A percentile compares a stretch with the other conserved stretches of the same genome.
Evolutionary conservation across 2,888 invertebrate genomes (phyloP).

Genomic region (Stenoptilia bipunctidactyla): DNA sequence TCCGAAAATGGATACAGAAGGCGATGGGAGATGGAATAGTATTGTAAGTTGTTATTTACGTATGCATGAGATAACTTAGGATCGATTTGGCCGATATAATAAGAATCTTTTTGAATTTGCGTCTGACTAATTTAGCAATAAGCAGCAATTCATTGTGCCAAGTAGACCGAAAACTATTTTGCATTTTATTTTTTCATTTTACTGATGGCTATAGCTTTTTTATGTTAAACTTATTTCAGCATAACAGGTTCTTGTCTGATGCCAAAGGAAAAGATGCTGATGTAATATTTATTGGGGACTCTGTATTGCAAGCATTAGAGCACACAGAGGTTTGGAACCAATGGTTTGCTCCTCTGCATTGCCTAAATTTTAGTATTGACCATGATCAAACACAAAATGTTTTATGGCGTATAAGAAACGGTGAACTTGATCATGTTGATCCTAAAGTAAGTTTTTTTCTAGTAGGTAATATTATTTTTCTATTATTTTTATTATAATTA

Average conservation of each 20-base stretch:
- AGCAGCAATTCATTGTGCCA: conserved; percentile 6
- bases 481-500: not conserved
- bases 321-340: conserved; percentile 91
- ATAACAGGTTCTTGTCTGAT: conserved; percentile 86
- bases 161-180: too few species aligned
- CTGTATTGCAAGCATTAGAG: conserved; percentile 84
- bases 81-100: conserved; percentile 1
- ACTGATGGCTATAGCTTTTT: conserved; percentile 7
- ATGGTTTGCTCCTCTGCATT: conserved; percentile 91
- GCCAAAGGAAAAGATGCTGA: conserved; percentile 93
- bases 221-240: conserved; percentile 73
- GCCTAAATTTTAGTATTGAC: conserved; percentile 91
- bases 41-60: conserved; percentile 51
- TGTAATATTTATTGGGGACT: conserved; percentile 92
- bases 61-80: conserved; percentile 4
- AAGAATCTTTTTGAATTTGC: too few species aligned
- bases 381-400: conserved; percentile 91
- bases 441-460: conserved; percentile 76
- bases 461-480: not conserved
- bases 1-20: conserved; percentile 81
- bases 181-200: conserved; percentile 3
- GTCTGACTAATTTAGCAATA: conserved; percentile 4
- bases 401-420: conserved; percentile 90
- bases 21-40: conserved; percentile 89
- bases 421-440: conserved; percentile 88